These are phyloP conservation scores for Eulithis testata DNA, from an alignment of 2,888 invertebrate species.

Conservation along the genomic window DNA sequence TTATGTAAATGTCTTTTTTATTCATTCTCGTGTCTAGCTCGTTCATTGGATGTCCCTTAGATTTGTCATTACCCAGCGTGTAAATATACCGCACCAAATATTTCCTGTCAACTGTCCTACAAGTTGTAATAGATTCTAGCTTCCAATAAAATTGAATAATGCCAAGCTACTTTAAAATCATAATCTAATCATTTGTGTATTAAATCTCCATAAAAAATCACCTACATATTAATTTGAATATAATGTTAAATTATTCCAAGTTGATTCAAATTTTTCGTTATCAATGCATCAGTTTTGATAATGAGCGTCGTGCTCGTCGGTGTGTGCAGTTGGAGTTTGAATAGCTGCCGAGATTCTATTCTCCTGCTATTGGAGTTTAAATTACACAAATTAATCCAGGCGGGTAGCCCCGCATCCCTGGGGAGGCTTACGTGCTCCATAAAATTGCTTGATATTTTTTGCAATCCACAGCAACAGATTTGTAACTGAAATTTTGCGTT, in stretches of 20 bases:
- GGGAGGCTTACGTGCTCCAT: conserved; percentile 57
- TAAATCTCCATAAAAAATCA: conserved; percentile 6
- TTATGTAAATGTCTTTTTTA: no score
- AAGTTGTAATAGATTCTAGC: not conserved
- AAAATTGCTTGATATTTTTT: conserved; percentile 50
- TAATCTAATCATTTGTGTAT: conserved; percentile 5
- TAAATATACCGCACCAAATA: not conserved
- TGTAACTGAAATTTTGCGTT: conserved; percentile 13
- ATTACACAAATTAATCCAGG: conserved; percentile 77
- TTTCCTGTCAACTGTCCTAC: not conserved
- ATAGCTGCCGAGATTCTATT: conserved; percentile 67
- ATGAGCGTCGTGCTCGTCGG: conserved; percentile 5
- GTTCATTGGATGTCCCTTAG: no score
- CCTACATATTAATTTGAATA: conserved; percentile 4
- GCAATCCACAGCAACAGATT: conserved; percentile 30
- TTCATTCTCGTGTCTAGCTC: no score
- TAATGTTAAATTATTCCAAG: conserved; percentile 15
- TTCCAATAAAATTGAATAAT: conserved; percentile 7
- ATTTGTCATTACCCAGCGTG: not conserved
- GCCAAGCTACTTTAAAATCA: not conserved
- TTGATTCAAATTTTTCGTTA: conserved; percentile 9
- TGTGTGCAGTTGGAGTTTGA: conserved; percentile 38
- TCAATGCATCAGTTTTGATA: conserved; percentile 16
- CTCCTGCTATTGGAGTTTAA: conserved; percentile 75
- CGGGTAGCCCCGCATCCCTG: conserved; percentile 58